Evolutionary conservation across 2,113 vertebrate genomes (phyloP), one percentile per base, ranked within the genome.

Genomic region (Bettongia penicillata): DNA sequence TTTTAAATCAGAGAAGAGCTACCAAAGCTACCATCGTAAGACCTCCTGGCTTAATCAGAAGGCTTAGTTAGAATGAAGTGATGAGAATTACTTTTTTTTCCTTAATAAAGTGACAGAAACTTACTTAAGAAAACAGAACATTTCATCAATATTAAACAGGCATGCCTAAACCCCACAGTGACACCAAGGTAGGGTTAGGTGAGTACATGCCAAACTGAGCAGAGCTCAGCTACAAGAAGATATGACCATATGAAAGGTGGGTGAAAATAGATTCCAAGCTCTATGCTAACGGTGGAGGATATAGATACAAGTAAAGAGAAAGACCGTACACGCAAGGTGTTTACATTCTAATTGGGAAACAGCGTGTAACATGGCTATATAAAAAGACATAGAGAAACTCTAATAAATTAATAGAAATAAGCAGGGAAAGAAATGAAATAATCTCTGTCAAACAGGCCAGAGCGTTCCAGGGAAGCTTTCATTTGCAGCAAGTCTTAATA

Each of bases 1-100:
- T 55, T 51, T 26, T 90, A 31, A 28, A 31, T 90, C 11, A 19
- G 16, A 89, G 14, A 47, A 90, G 25, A 90, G 25, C 24, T 31
- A 25, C 25, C 89, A 50, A 49, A 50, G 28, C 24, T 43, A 90
- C 48, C 12, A 84, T 84, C 43, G 19, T 48, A 50, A 3, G 91
- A 93, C 31, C 48, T 51, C 23, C 48, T 61, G 4, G 89, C 43
- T 94, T 96, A 93, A 92, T 97, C 95, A 95, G 94, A 91, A 94
- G 61, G 92, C 48, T 0, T 8, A 55, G 12, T 92, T 96, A 91
- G 93, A 96, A 53, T 96, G 52, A 91, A 55, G 22, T 26, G 55
- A 47, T 37, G 53, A 53, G 93, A 90, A 89, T 95, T 94, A 61
- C 55, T 68, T 91, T 57, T 49, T 93, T 51, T 50, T 94, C 51